phyloP scores from a whole-genome alignment of 2,888 invertebrate genomes.

The Alcis repandata region DNA sequence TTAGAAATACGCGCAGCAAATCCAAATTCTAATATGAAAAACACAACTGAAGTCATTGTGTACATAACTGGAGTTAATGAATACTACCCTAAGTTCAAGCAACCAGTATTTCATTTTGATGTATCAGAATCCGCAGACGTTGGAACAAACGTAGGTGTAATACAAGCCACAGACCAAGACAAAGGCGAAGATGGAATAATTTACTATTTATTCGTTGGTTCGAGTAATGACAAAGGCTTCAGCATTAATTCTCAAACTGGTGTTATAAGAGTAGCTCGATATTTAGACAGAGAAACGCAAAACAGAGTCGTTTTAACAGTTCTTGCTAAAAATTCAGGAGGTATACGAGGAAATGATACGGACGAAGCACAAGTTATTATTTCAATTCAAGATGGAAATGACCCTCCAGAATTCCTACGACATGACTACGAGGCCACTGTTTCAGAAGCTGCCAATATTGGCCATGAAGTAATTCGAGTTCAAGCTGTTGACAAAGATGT shows the following conservation, averaged over 20 bases:
- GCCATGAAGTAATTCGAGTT: conserved; percentile 91
- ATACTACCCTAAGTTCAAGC: conserved; percentile 94
- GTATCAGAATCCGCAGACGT: conserved; percentile 96
- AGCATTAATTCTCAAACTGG: conserved; percentile 94
- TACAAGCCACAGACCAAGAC: conserved; percentile 96
- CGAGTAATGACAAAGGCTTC: conserved; percentile 97
- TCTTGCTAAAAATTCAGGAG: conserved; percentile 97
- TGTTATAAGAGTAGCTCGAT: conserved; percentile 92
- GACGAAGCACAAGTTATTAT: conserved; percentile 98
- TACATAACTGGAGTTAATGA: conserved; percentile 95
- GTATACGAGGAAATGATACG: conserved; percentile 97
- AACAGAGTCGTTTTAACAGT: conserved; percentile 96
- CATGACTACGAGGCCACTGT: conserved; percentile 92
- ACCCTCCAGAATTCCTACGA: conserved; percentile 96
- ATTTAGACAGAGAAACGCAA: conserved; percentile 95
- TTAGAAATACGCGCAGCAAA: conserved; percentile 94
- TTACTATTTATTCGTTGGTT: conserved; percentile 96
- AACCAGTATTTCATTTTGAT: conserved; percentile 96
- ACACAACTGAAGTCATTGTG: conserved; percentile 90
- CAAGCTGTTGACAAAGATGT: conserved; percentile 97
- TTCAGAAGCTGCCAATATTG: conserved; percentile 92
- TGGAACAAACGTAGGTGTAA: conserved; percentile 93
- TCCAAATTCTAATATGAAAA: conserved; percentile 93
- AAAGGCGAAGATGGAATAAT: conserved; percentile 95
- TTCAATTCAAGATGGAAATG: conserved; percentile 97